Evolutionary conservation across 2,888 invertebrate genomes (phyloP), one percentile per base, ranked within the genome.

Genomic region (Mystacides longicornis): DNA sequence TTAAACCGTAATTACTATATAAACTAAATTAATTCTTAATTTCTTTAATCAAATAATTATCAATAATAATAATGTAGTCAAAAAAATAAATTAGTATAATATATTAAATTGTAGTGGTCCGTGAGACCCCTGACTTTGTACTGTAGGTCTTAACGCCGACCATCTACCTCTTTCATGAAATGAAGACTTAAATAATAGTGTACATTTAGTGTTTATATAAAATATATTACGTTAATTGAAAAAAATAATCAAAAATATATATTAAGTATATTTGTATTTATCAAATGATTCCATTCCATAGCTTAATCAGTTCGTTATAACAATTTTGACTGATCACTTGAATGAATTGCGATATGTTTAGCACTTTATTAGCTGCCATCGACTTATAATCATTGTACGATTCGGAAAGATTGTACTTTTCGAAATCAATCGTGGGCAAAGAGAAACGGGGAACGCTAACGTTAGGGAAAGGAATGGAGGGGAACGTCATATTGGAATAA

Each of bases 291-390:
- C 55, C 55, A 37, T 47, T 45, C 55, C 55, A 55, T 33, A 55
- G 23, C 22, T 55, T 55, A n/a, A 47, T 46, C 2, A 47, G 16
- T 23, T 55, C 51, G n/a, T 46, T 20, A 21, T 51, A 55, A 49
- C 50, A 54, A 22, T 54, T 49, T 14, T 54, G 54, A 18, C 54
- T 49, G 4, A 54, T 14, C 4, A 27, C 19, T 16, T 49, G 22
- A 21, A 79, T 63, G 62, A 81, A 81, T 31, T 77, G 75, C 0
- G 77, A 74, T 1, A 80, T 75, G 58, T 80, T 77, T 1, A 69
- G 67, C 59, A 80, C 66, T 63, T 77, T 71, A 54, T 80, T 76
- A 54, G 75, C 70, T 1, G 80, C 72, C 21, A 74, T 73, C 31
- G 72, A 67, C 64, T 75, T 79, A 58, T 79, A 72, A 58, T 72